Percentiles rank a stretch among this genome's conserved stretches.
These are phyloP conservation scores for Drosophila pseudotakahashii DNA, from an alignment of 2,888 invertebrate species.

Conservation along the genomic window DNA sequence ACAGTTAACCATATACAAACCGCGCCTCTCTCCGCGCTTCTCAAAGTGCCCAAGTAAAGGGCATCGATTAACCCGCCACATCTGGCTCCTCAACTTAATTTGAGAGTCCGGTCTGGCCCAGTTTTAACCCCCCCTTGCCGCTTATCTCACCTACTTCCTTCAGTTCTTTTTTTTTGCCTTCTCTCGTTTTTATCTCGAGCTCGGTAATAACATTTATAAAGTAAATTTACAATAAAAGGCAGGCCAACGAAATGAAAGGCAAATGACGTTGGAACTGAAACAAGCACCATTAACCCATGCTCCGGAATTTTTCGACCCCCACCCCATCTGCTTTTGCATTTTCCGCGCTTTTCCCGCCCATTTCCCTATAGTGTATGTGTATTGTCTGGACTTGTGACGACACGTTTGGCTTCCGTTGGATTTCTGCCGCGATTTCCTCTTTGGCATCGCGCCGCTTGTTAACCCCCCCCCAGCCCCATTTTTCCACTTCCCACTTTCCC, in stretches of 20 bases:
- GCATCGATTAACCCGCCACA: neutral
- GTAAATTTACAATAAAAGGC: slow-evolving; percentile 79
- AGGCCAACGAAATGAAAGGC: slow-evolving; percentile 49
- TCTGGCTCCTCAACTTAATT: slow-evolving; percentile 17
- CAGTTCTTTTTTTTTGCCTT: neutral
- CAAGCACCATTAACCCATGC: slow-evolving; percentile 19
- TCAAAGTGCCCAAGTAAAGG: slow-evolving; percentile 2
- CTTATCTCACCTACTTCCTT: slow-evolving; percentile 29
- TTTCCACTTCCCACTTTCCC: neutral
- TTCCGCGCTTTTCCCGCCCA: slow-evolving; percentile 12
- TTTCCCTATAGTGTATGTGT: slow-evolving; percentile 24
- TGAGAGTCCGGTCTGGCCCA: slow-evolving; percentile 31
- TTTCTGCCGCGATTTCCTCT: slow-evolving; percentile 78
- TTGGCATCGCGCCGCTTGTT: slow-evolving; percentile 46
- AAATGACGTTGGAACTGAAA: slow-evolving; percentile 43
- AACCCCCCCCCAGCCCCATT: too few relatives aligned
- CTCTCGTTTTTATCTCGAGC: slow-evolving; percentile 10
- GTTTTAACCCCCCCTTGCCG: slow-evolving; percentile 13
- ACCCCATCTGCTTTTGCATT: slow-evolving; percentile 1
- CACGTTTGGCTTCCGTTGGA: slow-evolving; percentile 72
- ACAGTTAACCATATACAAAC: neutral
- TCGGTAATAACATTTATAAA: slow-evolving; percentile 76
- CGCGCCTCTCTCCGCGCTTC: neutral
- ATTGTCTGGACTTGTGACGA: slow-evolving; percentile 59
- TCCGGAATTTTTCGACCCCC: slow-evolving; percentile 6